phyloP scores from a whole-genome alignment of 2,888 invertebrate genomes.

The Quadriops clusia region DNA sequence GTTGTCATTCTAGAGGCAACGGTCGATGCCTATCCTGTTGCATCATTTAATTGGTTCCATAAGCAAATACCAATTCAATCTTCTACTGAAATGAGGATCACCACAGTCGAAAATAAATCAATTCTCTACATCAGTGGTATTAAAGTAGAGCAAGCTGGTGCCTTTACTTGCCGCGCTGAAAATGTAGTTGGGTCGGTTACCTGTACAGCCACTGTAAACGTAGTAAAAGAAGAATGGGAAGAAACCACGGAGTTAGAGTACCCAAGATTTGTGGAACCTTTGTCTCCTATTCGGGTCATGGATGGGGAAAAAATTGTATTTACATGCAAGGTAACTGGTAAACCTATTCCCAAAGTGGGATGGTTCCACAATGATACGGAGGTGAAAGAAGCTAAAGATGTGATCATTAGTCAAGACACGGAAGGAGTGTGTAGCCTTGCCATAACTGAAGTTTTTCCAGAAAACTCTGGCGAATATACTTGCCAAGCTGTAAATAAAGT shows the following conservation, averaged over 20 bases:
- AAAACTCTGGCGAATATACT: slow-evolving; percentile 78
- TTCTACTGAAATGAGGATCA: slow-evolving; percentile 57
- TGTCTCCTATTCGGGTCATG: slow-evolving; percentile 69
- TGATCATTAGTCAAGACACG: slow-evolving; percentile 58
- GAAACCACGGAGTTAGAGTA: slow-evolving; percentile 50
- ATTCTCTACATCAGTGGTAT: slow-evolving; percentile 65
- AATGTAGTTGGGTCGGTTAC: slow-evolving; percentile 83
- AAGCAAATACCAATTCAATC: slow-evolving; percentile 60
- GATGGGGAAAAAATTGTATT: slow-evolving; percentile 78
- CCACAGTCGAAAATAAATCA: slow-evolving; percentile 66
- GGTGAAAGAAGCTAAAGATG: slow-evolving; percentile 66
- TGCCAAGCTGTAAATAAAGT: slow-evolving; percentile 72
- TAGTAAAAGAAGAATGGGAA: slow-evolving; percentile 48
- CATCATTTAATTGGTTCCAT: slow-evolving; percentile 81
- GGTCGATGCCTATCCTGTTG: slow-evolving; percentile 65
- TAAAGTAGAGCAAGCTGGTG: slow-evolving; percentile 55
- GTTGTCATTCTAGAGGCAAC: slow-evolving; percentile 66
- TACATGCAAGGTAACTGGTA: slow-evolving; percentile 60
- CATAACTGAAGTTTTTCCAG: slow-evolving; percentile 80
- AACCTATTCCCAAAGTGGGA: slow-evolving; percentile 65
- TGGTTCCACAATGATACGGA: slow-evolving; percentile 68
- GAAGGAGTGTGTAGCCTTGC: slow-evolving; percentile 71
- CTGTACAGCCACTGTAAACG: slow-evolving; percentile 62
- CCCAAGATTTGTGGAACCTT: slow-evolving; percentile 64
- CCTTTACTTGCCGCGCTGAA: slow-evolving; percentile 78